phyloP scores from a whole-genome alignment of 2,888 invertebrate genomes.

The Sesamia inferens region DNA sequence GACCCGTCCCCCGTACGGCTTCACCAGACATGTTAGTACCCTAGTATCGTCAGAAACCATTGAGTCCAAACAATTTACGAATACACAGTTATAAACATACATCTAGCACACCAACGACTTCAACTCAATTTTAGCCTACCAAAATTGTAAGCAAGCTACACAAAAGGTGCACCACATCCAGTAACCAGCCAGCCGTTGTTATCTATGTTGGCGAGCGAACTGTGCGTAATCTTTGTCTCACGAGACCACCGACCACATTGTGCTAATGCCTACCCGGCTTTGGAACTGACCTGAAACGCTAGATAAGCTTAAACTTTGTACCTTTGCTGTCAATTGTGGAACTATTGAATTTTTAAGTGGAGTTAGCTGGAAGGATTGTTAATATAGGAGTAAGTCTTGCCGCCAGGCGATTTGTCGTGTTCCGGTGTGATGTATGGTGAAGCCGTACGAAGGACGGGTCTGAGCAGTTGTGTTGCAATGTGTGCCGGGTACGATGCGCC shows the following conservation, averaged over 20 bases:
- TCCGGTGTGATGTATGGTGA: too few species aligned
- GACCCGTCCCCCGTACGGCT: too few species aligned
- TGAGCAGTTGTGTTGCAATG: too few species aligned
- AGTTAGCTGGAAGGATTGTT: slow-evolving; percentile 24
- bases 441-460: too few species aligned
- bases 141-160: slow-evolving; percentile 44
- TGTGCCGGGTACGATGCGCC: too few species aligned
- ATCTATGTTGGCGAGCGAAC: slow-evolving; percentile 73
- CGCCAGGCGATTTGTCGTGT: too few species aligned
- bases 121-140: slow-evolving; percentile 14
- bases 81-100: slow-evolving; percentile 13
- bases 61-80: neutral
- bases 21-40: too few species aligned
- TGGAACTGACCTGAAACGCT: slow-evolving; percentile 77
- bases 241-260: slow-evolving; percentile 81
- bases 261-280: slow-evolving; percentile 75
- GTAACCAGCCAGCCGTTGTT: slow-evolving; percentile 68
- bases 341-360: slow-evolving; percentile 53
- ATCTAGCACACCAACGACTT: neutral
- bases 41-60: neutral
- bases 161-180: slow-evolving; percentile 64
- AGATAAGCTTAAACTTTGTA: slow-evolving; percentile 79
- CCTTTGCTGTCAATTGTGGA: slow-evolving; percentile 74
- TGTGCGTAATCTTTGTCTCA: slow-evolving; percentile 85
- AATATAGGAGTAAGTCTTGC: neutral